phyloP scores from a whole-genome alignment of 2,888 invertebrate genomes.

The Mimumesa dahlbomi region DNA sequence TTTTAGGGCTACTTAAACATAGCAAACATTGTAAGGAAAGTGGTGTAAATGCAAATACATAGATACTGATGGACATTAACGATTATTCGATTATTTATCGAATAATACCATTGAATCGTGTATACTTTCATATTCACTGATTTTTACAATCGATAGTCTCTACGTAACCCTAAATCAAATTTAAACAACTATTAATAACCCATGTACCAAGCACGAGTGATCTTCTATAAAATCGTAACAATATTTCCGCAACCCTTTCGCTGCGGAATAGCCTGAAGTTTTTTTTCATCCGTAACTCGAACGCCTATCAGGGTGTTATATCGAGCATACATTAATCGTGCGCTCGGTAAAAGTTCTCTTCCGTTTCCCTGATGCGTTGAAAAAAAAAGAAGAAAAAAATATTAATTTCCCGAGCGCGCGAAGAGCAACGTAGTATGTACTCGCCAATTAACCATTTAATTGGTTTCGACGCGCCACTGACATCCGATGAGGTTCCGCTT shows the following conservation, averaged over 20 bases:
- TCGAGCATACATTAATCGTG: slow-evolving; percentile 31
- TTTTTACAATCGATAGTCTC: no score
- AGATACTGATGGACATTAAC: no score
- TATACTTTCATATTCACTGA: no score
- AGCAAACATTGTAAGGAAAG: no score
- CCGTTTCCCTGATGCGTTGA: background rate
- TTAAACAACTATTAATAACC: background rate
- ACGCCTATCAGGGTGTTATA: slow-evolving; percentile 42
- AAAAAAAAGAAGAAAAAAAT: no score
- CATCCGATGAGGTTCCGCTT: background rate
- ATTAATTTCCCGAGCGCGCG: slow-evolving; percentile 16
- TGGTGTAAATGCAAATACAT: no score
- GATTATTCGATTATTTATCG: no score
- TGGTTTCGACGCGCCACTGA: slow-evolving; percentile 14
- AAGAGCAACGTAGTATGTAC: background rate
- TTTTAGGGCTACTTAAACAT: slow-evolving; percentile 33
- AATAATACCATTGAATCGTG: no score
- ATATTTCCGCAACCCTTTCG: slow-evolving; percentile 21
- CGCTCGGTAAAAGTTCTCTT: slow-evolving; percentile 26
- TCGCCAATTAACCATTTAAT: slow-evolving; percentile 42
- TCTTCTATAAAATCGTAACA: slow-evolving; percentile 1
- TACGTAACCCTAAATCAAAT: no score
- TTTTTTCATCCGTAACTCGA: slow-evolving; percentile 17
- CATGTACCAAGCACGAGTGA: no score
- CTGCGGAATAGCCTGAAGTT: slow-evolving; percentile 10